Evolutionary conservation across 64 coral and sea anemone genomes (phyloP).

Genomic region (Montipora sp.): DNA sequence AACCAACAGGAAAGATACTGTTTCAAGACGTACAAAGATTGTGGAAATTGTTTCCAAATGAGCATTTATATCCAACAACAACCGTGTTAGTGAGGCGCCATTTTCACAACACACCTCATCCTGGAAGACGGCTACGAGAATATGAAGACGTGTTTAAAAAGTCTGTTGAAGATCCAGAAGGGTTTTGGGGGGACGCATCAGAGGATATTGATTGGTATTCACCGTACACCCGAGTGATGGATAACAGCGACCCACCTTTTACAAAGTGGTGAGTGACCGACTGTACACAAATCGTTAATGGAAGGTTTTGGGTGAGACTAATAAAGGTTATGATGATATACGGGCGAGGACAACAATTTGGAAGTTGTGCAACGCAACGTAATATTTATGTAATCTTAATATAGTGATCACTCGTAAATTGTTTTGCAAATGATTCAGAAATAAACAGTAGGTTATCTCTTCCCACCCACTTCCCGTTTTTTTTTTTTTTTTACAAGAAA

Average conservation of each 20-base stretch:
- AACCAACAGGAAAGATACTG: not conserved
- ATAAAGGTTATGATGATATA: no score
- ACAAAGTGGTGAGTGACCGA: conserved; percentile 80
- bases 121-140: not conserved
- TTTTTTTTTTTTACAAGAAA: no score
- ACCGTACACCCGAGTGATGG: conserved; percentile 74
- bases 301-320: not conserved
- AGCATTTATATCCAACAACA: not conserved
- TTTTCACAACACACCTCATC: conserved; percentile 27
- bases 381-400: no score
- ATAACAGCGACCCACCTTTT: conserved; percentile 84
- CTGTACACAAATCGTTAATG: not conserved
- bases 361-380: no score
- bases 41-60: not conserved
- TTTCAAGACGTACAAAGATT: not conserved
- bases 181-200: conserved; percentile 76
- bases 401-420: no score
- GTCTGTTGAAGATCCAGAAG: conserved; percentile 74
- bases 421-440: no score
- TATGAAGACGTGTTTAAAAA: conserved; percentile 84
- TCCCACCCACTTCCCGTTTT: no score
- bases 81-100: not conserved
- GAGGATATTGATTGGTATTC: conserved; percentile 91
- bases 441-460: no score
- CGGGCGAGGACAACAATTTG: no score